Evolutionary conservation across 2,113 vertebrate species (phyloP), one percentile per base, ranked within the genome.

Genomic region (Rutilus rutilus): DNA sequence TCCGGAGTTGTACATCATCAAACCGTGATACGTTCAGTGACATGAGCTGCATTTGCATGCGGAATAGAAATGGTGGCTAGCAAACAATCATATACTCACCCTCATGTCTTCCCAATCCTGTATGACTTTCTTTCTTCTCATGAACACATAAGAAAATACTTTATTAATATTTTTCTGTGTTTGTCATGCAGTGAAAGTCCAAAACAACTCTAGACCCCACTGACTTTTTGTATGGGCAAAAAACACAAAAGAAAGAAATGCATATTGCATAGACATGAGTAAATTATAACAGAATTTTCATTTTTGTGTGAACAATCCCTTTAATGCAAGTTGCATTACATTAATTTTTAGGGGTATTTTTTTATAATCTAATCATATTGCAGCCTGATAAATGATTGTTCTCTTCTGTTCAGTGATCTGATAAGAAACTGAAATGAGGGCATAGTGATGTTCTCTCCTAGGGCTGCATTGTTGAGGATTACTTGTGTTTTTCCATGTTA

Each of bases 341-440:
- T 71, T 21, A 6, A 1, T 42, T 23, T 21, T 57, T 54, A 0
- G 19, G 52, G 17, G 1, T 57, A 21, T 78, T 36, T 25, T 25
- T 33, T 84, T 8, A 47, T 45, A 50, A 60, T 50, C 27, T 45
- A 21, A 54, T 75, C 62, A 57, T 50, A 64, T 74, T 64, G 45
- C 57, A 27, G 25, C 15, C 27, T 33, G 67, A 81, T 81, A 75
- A 85, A 67, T 67, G 8, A 80, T 80, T 59, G 57, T 82, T 67
- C 45, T 30, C 10, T 25, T 50, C 17, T 78, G 50, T 78, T 80
- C 25, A 33, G 30, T 25, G 83, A 76, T 80, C 50, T 65, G 64
- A 67, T 74, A 64, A 33, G 23, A 25, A 77, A 65, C 47, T 79
- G 50, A 69, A 80, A 52, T 73, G 57, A 73, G 39, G 78, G 15